phyloP scores from a whole-genome alignment of 2,888 invertebrate species.

The Lepidocyrtinus sp. region DNA sequence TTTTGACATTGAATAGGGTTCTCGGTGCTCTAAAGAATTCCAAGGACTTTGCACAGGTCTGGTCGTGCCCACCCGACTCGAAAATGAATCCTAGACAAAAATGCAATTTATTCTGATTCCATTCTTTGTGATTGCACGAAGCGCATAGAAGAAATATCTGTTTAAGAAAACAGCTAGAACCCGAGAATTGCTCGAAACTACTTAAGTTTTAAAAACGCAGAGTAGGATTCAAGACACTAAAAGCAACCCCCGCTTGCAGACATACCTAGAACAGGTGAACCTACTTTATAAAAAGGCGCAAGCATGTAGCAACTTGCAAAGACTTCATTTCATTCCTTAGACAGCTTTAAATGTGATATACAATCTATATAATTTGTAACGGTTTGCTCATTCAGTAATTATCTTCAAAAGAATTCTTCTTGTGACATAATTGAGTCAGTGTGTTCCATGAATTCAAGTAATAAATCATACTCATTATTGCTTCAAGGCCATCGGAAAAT shows the following conservation, averaged over 20 bases:
- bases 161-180: conserved; percentile 3
- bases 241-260: no score
- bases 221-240: no score
- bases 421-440: conserved; percentile 9
- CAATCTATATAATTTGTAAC: not conserved
- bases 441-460: not conserved
- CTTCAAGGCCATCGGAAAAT: not conserved
- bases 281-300: conserved; percentile 5
- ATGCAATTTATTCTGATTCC: conserved; percentile 48
- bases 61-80: conserved; percentile 52
- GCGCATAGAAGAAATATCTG: not conserved
- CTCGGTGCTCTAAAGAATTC: conserved; percentile 57
- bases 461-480: conserved; percentile 17
- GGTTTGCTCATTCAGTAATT: not conserved
- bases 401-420: not conserved
- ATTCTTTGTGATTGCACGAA: no score
- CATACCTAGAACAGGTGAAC: not conserved
- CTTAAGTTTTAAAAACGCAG: no score
- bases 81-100: conserved; percentile 59
- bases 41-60: conserved; percentile 56
- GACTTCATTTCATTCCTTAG: no score
- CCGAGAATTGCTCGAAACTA: no score
- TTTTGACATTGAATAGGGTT: not conserved
- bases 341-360: no score
- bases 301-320: not conserved